phyloP scores from a whole-genome alignment of 2,797 vertebrate species.

The Yasuhikotakia modesta region DNA sequence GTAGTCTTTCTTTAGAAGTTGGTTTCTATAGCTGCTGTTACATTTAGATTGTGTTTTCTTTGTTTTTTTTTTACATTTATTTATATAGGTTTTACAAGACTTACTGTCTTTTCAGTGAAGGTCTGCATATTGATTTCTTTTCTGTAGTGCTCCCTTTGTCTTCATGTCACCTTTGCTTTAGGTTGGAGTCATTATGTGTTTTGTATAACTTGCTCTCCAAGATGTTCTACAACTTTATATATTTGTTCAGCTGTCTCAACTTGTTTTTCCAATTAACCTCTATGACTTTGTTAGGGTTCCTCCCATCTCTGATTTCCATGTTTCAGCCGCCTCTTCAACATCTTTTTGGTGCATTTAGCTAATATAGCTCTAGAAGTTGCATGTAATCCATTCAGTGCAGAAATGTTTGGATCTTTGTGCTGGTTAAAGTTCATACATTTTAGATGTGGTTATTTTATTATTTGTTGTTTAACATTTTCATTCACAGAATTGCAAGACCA shows the following conservation, averaged over 20 bases:
- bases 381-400: constrained; percentile 34
- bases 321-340: not conserved
- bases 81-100: too few species aligned
- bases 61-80: not conserved
- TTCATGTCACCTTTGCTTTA: not conserved
- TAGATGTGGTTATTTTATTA: not conserved
- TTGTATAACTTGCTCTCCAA: not conserved
- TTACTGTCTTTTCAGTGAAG: not conserved
- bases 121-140: not conserved
- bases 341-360: not conserved
- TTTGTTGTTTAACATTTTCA: constrained; percentile 21
- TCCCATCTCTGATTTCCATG: constrained; percentile 1
- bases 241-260: not conserved
- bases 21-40: constrained; percentile 14
- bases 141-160: not conserved
- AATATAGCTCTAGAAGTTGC: constrained; percentile 31
- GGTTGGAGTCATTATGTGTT: not conserved
- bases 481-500: constrained; percentile 93
- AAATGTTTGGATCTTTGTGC: constrained; percentile 6
- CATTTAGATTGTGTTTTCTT: not conserved
- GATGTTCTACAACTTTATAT: not conserved
- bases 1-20: not conserved
- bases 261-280: constrained; percentile 13
- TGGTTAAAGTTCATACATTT: constrained; percentile 1
- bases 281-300: constrained; percentile 4